Conservation (phyloP, 2,888 invertebrate genomes). For the Spodoptera exigua region DNA sequence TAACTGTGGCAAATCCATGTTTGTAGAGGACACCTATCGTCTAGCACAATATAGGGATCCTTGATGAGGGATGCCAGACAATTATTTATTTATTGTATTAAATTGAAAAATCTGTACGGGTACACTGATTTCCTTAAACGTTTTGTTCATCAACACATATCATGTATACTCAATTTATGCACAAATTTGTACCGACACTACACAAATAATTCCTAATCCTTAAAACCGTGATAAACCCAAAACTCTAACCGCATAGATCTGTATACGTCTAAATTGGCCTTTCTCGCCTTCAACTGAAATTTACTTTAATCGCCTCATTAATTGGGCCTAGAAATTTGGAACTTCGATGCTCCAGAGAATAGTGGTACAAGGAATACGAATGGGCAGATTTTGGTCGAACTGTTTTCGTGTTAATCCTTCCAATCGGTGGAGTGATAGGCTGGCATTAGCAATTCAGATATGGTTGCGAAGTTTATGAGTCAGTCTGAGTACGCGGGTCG, state of each 20-base stretch:
- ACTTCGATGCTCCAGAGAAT: conserved; percentile 75
- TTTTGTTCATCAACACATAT: too few relatives aligned
- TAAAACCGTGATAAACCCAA: conserved; percentile 20
- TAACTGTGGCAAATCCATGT: too few relatives aligned
- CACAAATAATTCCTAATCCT: conserved; percentile 34
- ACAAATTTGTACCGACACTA: too few relatives aligned
- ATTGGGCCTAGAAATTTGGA: conserved; percentile 80
- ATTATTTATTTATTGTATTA: too few relatives aligned
- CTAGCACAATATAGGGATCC: too few relatives aligned
- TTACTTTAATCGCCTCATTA: conserved; percentile 85
- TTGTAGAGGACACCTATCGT: too few relatives aligned
- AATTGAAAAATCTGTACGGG: too few relatives aligned
- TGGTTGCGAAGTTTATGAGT: conserved; percentile 23
- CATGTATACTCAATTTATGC: too few relatives aligned
- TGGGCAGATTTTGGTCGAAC: conserved; percentile 68
- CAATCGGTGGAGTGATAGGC: conserved; percentile 50
- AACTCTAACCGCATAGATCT: conserved; percentile 51
- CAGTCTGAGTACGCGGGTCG: neutral
- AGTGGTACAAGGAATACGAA: conserved; percentile 75
- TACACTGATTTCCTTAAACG: too few relatives aligned
- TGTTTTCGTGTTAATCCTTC: conserved; percentile 59
- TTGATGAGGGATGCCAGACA: too few relatives aligned
- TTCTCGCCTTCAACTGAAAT: conserved; percentile 82
- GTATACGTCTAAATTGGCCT: conserved; percentile 66
- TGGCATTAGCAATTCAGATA: conserved; percentile 53